Conservation (phyloP, 1,140 invertebrate species). For the Globodera ellingtonae region DNA sequence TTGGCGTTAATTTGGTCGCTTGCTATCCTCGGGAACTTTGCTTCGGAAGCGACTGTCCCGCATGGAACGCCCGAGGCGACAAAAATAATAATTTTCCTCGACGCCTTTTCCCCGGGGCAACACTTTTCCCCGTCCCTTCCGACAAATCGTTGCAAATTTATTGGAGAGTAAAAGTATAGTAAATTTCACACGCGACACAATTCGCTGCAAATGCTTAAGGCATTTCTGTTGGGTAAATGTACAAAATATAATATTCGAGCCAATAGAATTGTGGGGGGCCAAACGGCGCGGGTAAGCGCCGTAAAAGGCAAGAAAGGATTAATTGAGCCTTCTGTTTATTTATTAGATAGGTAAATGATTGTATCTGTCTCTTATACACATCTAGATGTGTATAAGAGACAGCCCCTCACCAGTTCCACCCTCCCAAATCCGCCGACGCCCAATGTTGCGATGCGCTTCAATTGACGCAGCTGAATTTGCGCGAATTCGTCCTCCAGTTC, state of each 20-base stretch:
- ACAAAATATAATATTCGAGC: too few species aligned
- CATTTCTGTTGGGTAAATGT: too few species aligned
- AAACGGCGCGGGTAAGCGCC: too few species aligned
- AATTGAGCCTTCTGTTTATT: too few species aligned
- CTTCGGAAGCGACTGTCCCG: not conserved
- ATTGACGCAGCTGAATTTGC: constrained; percentile 80
- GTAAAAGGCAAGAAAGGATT: too few species aligned
- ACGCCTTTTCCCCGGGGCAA: not conserved
- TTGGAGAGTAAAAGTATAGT: not conserved
- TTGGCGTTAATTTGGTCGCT: not conserved
- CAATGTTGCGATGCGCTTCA: constrained; percentile 80
- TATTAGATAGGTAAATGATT: too few species aligned
- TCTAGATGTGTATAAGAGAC: too few species aligned
- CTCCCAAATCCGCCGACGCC: constrained; percentile 90
- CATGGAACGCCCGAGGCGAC: not conserved
- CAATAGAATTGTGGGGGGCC: too few species aligned
- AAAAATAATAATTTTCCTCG: not conserved
- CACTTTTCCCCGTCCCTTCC: not conserved
- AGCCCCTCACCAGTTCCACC: constrained; percentile 77
- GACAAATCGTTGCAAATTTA: not conserved
- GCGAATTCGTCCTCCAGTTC: constrained; percentile 77
- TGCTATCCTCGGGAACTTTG: not conserved
- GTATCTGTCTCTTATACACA: too few species aligned
- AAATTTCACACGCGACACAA: too few species aligned
- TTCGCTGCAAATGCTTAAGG: too few species aligned